phyloP scores from a whole-genome alignment of 2,888 invertebrate species.

The Seladonia tumulorum region DNA sequence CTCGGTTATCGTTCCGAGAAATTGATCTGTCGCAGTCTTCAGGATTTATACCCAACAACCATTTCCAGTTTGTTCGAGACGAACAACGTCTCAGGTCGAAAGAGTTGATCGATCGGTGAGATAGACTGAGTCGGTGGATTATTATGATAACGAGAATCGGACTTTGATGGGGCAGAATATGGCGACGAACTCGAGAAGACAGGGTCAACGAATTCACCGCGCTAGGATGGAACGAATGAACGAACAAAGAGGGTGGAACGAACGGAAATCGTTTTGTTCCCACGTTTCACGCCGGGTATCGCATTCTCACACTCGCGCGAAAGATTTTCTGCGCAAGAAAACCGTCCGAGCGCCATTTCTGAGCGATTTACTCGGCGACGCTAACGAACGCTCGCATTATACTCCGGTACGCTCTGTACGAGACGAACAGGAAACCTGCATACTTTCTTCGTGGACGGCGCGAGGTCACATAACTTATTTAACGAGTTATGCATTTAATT shows the following conservation, averaged over 20 bases:
- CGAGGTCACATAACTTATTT: background rate
- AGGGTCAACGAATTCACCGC: conserved; percentile 51
- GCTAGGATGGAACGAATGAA: conserved; percentile 38
- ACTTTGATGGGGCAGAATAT: background rate
- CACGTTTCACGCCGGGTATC: conserved; percentile 63
- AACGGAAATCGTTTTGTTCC: conserved; percentile 67
- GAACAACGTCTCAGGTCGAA: background rate
- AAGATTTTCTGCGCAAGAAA: conserved; percentile 31
- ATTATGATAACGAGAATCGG: background rate
- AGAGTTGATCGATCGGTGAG: background rate
- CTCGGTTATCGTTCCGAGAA: background rate
- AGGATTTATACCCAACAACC: background rate
- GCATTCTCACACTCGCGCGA: conserved; percentile 56
- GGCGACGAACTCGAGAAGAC: background rate
- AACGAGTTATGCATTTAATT: background rate
- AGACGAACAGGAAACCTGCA: background rate
- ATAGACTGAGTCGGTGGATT: too few relatives aligned
- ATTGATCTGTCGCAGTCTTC: background rate
- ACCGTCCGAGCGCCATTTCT: conserved; percentile 24
- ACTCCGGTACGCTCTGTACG: background rate
- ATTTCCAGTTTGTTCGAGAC: background rate
- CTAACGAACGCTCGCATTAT: background rate
- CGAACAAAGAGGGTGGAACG: conserved; percentile 50
- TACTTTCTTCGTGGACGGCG: background rate
- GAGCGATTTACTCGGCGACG: conserved; percentile 3